phyloP scores from a whole-genome alignment of 2,797 vertebrate genomes.

The Pempheris klunzingeri region DNA sequence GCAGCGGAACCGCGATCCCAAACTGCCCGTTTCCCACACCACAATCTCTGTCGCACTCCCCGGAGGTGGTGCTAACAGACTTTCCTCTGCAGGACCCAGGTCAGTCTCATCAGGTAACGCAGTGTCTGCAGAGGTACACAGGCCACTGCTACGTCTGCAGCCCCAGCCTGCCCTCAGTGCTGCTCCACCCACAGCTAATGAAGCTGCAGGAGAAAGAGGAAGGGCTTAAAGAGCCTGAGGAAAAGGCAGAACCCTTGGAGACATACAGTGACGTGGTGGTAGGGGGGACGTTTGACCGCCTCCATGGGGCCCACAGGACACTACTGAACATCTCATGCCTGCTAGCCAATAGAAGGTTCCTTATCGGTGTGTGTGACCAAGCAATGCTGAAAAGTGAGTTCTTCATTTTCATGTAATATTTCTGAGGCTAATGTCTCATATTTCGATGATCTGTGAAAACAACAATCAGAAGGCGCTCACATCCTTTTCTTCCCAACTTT shows the following conservation, averaged over 20 bases:
- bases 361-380: constrained; percentile 93
- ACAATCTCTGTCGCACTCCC: constrained; percentile 89
- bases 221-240: constrained; percentile 14
- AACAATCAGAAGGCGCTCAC: neutral
- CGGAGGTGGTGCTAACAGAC: constrained; percentile 93
- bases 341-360: constrained; percentile 89
- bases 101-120: constrained; percentile 87
- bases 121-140: constrained; percentile 89
- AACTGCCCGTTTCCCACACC: constrained; percentile 83
- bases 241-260: constrained; percentile 74
- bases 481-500: constrained; percentile 6
- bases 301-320: constrained; percentile 95
- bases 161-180: constrained; percentile 87
- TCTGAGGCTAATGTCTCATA: neutral
- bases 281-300: constrained; percentile 95
- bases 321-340: constrained; percentile 92
- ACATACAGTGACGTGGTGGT: constrained; percentile 91
- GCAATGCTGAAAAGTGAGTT: constrained; percentile 93
- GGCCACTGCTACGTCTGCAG: constrained; percentile 90
- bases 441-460: neutral
- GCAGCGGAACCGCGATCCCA: constrained; percentile 13
- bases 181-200: constrained; percentile 86
- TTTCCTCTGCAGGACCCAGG: constrained; percentile 87
- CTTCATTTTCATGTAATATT: neutral
- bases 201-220: constrained; percentile 53